phyloP scores from a whole-genome alignment of 2,888 invertebrate genomes.

The Achlya flavicornis region DNA sequence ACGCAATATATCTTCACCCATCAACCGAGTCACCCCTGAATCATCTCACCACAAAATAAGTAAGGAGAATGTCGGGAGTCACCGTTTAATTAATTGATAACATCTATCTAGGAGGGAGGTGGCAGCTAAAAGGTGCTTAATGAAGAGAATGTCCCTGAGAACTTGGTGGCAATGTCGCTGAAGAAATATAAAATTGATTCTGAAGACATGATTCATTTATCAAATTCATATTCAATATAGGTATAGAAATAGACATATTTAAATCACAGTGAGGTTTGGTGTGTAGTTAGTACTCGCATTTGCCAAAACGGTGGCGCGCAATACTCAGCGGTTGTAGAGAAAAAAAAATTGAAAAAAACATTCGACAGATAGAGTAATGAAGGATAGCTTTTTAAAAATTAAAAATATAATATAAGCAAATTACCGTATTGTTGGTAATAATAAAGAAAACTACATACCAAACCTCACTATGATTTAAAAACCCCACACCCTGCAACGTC shows the following conservation, averaged over 20 bases:
- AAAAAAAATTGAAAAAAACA: too few relatives aligned
- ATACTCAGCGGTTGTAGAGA: too few relatives aligned
- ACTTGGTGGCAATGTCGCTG: background rate
- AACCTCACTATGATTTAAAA: too few relatives aligned
- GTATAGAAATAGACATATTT: background rate
- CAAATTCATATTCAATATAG: background rate
- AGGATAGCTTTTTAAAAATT: too few relatives aligned
- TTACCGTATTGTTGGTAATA: too few relatives aligned
- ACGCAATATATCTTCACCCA: slow-evolving; percentile 9
- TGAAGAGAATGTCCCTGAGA: background rate
- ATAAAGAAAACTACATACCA: too few relatives aligned
- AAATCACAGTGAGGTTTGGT: too few relatives aligned
- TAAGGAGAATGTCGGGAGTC: slow-evolving; percentile 15
- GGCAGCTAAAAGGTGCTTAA: background rate
- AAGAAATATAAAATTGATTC: background rate
- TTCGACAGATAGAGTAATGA: too few relatives aligned
- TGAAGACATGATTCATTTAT: background rate
- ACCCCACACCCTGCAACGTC: too few relatives aligned
- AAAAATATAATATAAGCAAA: too few relatives aligned
- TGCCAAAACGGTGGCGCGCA: too few relatives aligned
- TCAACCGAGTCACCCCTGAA: slow-evolving; percentile 3
- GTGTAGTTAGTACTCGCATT: too few relatives aligned
- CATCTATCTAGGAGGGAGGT: slow-evolving; percentile 18
- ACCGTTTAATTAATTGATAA: slow-evolving; percentile 33
- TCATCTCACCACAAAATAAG: slow-evolving; percentile 5